Evolutionary conservation across 2,888 invertebrate species (phyloP), one percentile per base, ranked within the genome.

Genomic region (Drymonia ruficornis): DNA sequence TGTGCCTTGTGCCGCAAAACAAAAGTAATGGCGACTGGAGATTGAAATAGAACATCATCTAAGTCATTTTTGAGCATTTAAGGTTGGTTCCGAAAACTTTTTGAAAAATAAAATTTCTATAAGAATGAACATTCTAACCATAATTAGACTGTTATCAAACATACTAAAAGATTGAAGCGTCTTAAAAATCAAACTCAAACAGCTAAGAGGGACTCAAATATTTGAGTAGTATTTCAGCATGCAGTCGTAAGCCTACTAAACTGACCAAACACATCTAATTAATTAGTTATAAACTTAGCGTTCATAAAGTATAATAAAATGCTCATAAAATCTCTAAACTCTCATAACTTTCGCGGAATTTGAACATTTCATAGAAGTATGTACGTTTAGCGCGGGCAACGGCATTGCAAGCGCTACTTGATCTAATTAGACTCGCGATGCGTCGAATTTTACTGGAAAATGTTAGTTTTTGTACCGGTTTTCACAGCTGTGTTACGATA

Each of bases 341-440:
- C 59, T 40, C n/a, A 7, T n/a, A 47, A 34, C 58, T 53, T 65
- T 52, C n/a, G 18, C 16, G 53, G 50, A 18, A 9, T 46, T 12
- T 15, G 16, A 47, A 38, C 42, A 43, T 49, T 54, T 50, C 38
- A 31, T 45, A 50, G 53, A 51, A 54, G 16, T 16, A 49, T 50
- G 46, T 45, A 48, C 46, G 31, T 52, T 52, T 18, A 18, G 13
- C 34, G 13, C 31, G 19, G 9, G 49, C n/a, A 28, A 45, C 43
- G 19, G 38, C n/a, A 48, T 38, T 47, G 53, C 19, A 36, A 49
- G 60, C 42, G 46, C 63, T 38, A 53, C 67, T 66, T 67, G 67
- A 61, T 67, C 63, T 61, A 61, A 66, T 66, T 67, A 67, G 54
- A 56, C 40, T 12, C 16, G 45, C 34, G 42, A 44, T 43, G 31